Percentiles rank a stretch among this genome's conserved stretches.
Evolutionary conservation across 2,797 vertebrate genomes (phyloP).

Genomic region (Poeciliopsis presidionis): DNA sequence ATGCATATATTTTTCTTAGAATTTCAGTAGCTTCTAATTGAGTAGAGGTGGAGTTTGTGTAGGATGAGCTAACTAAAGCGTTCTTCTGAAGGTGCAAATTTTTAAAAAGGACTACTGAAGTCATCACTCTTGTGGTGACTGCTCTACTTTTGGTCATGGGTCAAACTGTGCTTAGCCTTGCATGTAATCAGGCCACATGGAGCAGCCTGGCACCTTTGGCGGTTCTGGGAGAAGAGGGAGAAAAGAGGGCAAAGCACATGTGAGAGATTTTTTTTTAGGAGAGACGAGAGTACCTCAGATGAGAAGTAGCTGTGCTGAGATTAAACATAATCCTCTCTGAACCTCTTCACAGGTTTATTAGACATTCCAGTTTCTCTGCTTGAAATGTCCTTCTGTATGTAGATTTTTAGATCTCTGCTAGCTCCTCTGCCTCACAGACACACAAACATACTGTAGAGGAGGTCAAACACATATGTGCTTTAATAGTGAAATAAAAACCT

Average conservation of each 20-base stretch:
- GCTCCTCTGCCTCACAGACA: conserved; percentile 1
- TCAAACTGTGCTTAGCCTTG: conserved; percentile 78
- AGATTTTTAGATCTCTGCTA: conserved; percentile 5
- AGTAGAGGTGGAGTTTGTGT: not conserved
- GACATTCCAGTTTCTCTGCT: conserved; percentile 27
- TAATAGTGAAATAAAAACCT: conserved; percentile 16
- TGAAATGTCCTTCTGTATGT: conserved; percentile 24
- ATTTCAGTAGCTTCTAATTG: not conserved
- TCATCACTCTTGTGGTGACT: conserved; percentile 40
- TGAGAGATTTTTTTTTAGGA: conserved; percentile 41
- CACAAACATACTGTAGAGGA: conserved; percentile 1
- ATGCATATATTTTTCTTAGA: no score
- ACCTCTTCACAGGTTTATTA: conserved; percentile 41
- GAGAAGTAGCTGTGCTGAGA: conserved; percentile 32
- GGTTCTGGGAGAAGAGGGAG: conserved; percentile 47
- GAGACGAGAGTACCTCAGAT: conserved; percentile 25
- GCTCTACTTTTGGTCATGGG: conserved; percentile 69
- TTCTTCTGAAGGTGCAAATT: conserved; percentile 28
- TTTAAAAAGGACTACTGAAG: conserved; percentile 26
- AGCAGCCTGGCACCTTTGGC: conserved; percentile 66
- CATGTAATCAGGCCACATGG: conserved; percentile 75
- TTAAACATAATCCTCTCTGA: conserved; percentile 48
- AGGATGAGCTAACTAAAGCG: not conserved
- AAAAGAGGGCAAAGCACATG: conserved; percentile 47
- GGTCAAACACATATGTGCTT: conserved; percentile 5